These are phyloP conservation scores for Corbicula japonica DNA, from an alignment of 2,888 invertebrate genomes.

Conservation along the genomic window DNA sequence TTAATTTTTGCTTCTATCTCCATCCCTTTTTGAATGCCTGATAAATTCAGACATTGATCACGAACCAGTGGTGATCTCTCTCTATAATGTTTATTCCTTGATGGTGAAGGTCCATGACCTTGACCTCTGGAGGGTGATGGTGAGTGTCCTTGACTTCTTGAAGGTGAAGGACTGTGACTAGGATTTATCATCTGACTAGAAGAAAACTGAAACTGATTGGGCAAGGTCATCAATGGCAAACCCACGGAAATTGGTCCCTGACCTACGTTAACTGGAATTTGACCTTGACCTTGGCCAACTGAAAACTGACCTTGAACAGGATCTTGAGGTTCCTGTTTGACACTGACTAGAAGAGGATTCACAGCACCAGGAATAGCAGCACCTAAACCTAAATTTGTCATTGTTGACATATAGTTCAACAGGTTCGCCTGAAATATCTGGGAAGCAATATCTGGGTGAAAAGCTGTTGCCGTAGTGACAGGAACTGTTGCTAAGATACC, in stretches of 20 bases:
- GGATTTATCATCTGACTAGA: conserved; percentile 41
- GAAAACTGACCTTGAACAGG: conserved; percentile 12
- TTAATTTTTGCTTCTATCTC: conserved; percentile 49
- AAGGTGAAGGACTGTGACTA: conserved; percentile 50
- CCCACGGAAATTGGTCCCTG: conserved; percentile 26
- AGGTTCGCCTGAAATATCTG: conserved; percentile 55
- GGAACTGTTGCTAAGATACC: conserved; percentile 29
- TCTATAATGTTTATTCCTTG: conserved; percentile 33
- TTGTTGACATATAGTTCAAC: conserved; percentile 52
- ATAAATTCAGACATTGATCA: conserved; percentile 10
- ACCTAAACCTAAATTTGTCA: conserved; percentile 41
- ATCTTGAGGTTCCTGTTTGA: conserved; percentile 69
- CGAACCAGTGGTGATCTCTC: conserved; percentile 50
- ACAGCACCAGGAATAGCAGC: conserved; percentile 40
- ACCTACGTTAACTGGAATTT: conserved; percentile 8
- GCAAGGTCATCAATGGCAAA: conserved; percentile 19
- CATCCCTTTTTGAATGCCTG: conserved; percentile 33
- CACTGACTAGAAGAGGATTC: conserved; percentile 69
- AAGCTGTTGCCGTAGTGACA: conserved; percentile 6
- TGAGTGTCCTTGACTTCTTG: conserved; percentile 27
- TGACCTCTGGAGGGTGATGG: conserved; percentile 25
- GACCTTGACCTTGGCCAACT: conserved; percentile 18
- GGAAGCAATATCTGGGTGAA: conserved; percentile 29
- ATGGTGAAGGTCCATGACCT: conserved; percentile 51
- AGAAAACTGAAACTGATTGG: conserved; percentile 36